Base-by-base conservation (phyloP, 2,797 vertebrate species). In the Ctenosaura bakeri region DNA sequence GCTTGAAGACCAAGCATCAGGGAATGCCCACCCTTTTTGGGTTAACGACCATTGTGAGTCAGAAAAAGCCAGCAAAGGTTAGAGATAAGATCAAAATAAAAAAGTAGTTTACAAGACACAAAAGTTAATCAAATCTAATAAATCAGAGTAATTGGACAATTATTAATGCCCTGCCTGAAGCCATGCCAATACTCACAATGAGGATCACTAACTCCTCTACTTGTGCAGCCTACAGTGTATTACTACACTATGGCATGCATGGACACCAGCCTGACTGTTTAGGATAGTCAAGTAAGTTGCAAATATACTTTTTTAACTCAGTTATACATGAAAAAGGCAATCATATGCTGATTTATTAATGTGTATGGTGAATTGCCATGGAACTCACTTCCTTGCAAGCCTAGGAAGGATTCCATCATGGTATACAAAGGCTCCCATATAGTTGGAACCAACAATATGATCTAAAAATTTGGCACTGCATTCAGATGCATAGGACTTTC, bases 1-100 rank as follows among this genome's bases (percentile, higher is more conserved):
- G 64, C 20, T 66, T 66, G 24, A 26, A 24, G 22, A 66, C 4
- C 24, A 66, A 7, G 64, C 6, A 66, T 26, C 64, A 8, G 6
- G 64, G 24, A 66, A 66, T 26, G 64, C 20, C 64, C 5, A 66
- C 24, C 22, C 24, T 66, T 26, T 66, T 66, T 24, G 64, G 42
- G 24, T 26, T 26, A 66, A 66, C 8, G 64, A 66, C 22, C 64
- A 66, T 10, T 29, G 64, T 24, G 22, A 26, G 24, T 66, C 64
- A 42, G 89, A 88, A 93, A 90, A 94, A 94, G 87, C 35, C 82
- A 84, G 64, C 66, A 93, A 92, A 66, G 91, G 78, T 80, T 92
- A 93, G 88, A 88, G 8, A 91, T 93, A 92, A 89, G 13, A 92
- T 20, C 13, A 85, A 76, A 89, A 93, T 88, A 1, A 90, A 56